Evolutionary conservation across 2,888 invertebrate genomes (phyloP).

Genomic region (Caenorhabditis afra): DNA sequence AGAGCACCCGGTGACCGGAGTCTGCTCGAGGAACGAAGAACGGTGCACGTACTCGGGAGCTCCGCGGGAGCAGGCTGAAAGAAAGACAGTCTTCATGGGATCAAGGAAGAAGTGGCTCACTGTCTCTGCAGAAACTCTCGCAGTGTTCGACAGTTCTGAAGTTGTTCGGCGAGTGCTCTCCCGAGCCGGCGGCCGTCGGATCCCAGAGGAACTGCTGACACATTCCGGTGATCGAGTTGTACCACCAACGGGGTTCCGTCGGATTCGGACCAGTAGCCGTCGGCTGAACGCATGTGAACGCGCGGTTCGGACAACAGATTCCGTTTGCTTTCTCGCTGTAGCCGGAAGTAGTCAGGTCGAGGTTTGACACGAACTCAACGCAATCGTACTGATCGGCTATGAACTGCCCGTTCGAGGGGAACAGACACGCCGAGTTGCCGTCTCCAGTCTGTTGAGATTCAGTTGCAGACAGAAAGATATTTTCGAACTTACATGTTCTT

Average conservation of each 20-base stretch:
- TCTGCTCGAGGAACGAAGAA: constrained; percentile 68
- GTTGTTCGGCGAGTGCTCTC: constrained; percentile 74
- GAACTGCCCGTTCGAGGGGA: constrained; percentile 71
- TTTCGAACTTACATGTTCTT: constrained; percentile 65
- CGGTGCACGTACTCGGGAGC: constrained; percentile 72
- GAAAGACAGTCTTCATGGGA: neutral
- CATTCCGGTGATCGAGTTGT: constrained; percentile 69
- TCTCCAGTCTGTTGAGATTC: constrained; percentile 73
- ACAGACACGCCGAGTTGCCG: constrained; percentile 70
- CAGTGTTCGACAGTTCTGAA: constrained; percentile 74
- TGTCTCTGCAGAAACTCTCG: constrained; percentile 71
- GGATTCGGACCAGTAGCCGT: constrained; percentile 75
- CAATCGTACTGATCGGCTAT: constrained; percentile 74
- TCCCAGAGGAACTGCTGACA: constrained; percentile 76
- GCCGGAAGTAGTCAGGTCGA: constrained; percentile 70
- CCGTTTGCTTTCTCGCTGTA: constrained; percentile 73
- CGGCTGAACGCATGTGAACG: constrained; percentile 73
- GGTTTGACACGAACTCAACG: constrained; percentile 71
- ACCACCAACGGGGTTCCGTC: constrained; percentile 75
- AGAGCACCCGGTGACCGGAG: constrained; percentile 70
- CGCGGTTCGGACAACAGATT: constrained; percentile 74
- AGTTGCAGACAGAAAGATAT: no score
- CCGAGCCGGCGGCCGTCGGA: constrained; percentile 69
- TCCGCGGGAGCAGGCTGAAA: constrained; percentile 69
- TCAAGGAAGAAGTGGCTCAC: constrained; percentile 35